Conservation (phyloP, 2,888 invertebrate genomes). For the Hermodice carunculata region DNA sequence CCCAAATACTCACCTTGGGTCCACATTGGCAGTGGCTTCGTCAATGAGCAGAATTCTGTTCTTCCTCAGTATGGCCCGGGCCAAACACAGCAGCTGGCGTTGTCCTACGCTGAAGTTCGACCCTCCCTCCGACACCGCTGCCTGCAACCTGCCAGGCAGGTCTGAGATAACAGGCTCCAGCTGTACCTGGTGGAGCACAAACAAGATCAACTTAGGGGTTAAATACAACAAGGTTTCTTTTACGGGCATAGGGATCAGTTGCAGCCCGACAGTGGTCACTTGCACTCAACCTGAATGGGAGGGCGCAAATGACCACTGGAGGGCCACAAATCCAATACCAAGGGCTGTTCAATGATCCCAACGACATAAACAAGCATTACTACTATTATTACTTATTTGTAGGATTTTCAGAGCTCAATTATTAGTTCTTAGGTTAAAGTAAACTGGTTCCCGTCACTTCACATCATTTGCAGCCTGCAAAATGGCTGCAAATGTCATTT, state of each 20-base stretch:
- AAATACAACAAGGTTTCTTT: too few relatives aligned
- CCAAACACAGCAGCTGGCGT: constrained; percentile 54
- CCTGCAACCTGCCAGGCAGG: constrained; percentile 56
- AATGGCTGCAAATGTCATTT: too few relatives aligned
- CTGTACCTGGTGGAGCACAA: constrained; percentile 52
- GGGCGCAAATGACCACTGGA: too few relatives aligned
- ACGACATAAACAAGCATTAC: too few relatives aligned
- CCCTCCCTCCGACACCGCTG: constrained; percentile 55
- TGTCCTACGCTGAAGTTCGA: constrained; percentile 60
- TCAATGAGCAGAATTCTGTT: constrained; percentile 68
- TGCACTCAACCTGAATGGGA: not conserved
- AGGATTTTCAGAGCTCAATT: too few relatives aligned
- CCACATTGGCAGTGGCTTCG: constrained; percentile 69
- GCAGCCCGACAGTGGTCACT: too few relatives aligned
- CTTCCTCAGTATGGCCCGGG: constrained; percentile 60
- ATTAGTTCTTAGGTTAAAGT: too few relatives aligned
- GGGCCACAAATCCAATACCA: too few relatives aligned
- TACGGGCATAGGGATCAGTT: constrained; percentile 10
- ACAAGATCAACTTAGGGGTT: not conserved
- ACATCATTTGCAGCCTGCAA: too few relatives aligned
- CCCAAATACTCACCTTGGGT: constrained; percentile 53
- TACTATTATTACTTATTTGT: too few relatives aligned
- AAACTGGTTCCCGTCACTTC: too few relatives aligned
- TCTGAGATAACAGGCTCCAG: constrained; percentile 57
- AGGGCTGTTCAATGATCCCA: too few relatives aligned